Evolutionary conservation across 2,797 vertebrate genomes (phyloP), one percentile per base, ranked within the genome.

Genomic region (Anas capensis): DNA sequence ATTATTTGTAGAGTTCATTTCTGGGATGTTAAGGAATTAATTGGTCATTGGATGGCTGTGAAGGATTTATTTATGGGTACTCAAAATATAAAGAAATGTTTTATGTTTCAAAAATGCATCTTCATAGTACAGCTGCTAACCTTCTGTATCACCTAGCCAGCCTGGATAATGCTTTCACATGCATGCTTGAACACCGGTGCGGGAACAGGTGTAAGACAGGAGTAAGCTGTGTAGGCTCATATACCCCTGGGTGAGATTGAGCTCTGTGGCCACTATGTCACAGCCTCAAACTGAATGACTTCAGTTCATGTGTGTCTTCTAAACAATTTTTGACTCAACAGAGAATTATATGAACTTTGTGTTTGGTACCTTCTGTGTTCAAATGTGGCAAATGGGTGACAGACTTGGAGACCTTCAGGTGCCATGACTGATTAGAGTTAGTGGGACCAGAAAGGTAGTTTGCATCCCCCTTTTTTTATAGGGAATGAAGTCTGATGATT

Each of bases 381-480:
- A 54, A 60, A 42, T 42, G 33, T 19, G 13, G 58, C 66, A 31
- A 64, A 91, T 78, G 62, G 72, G 75, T 57, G 80, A 82, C 75
- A 88, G 70, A 75, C 34, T 49, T 36, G 23, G 77, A 86, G 71
- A 54, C 75, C 54, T 87, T 73, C 23, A 60, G 64, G 42, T 82
- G 65, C 46, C 21, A 8, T 27, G 46, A 79, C 3, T 76, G 85
- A 84, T 88, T 75, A 80, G 86, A 89, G 70, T 54, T 64, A 58
- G 64, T 57, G 93, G 84, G 88, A 84, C 29, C 80, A 56, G 65
- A 90, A 68, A 92, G 93, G 68, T 61, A 71, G 26, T 92, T 88
- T 73, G 53, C 54, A 15, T 44, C 42, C 42, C 42, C 42, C 42
- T 10, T 44, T 18, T 56, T 60, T 48, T n/a, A 54, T 26, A 64